Evolutionary conservation across 1,140 invertebrate species (phyloP).

Genomic region (Drosophila bocki): DNA sequence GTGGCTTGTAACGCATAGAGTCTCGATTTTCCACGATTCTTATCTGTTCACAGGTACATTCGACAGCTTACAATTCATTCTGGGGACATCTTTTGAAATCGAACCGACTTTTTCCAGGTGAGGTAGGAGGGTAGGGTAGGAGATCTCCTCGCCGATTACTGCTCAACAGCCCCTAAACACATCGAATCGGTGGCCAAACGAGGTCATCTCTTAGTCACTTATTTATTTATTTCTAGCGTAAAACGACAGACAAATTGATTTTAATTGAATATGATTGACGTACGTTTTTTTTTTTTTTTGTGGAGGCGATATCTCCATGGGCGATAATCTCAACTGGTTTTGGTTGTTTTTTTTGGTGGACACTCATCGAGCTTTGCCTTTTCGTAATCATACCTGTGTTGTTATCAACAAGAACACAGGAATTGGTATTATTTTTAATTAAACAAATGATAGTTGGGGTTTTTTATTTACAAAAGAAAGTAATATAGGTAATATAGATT

Average conservation of each 20-base stretch:
- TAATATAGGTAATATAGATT: background rate
- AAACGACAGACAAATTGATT: conserved; percentile 64
- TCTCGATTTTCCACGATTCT: background rate
- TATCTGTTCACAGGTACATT: conserved; percentile 23
- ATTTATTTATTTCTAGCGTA: conserved; percentile 67
- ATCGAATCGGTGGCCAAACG: conserved; percentile 38
- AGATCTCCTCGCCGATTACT: conserved; percentile 1
- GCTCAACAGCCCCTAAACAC: conserved; percentile 29
- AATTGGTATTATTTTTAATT: conserved; percentile 56
- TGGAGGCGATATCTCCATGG: conserved; percentile 9
- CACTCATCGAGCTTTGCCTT: conserved; percentile 21
- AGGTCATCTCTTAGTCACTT: conserved; percentile 58
- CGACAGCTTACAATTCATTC: conserved; percentile 17
- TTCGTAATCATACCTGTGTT: conserved; percentile 33
- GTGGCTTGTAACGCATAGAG: background rate
- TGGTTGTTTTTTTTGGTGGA: conserved; percentile 1
- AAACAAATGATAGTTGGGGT: conserved; percentile 10
- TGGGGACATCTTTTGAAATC: conserved; percentile 26
- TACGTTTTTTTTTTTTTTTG: conserved; percentile 11
- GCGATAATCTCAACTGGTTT: conserved; percentile 44
- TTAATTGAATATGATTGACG: conserved; percentile 75
- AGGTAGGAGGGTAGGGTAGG: background rate
- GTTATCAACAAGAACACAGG: conserved; percentile 39
- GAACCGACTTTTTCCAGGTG: background rate
- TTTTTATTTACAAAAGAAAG: background rate